Conservation (phyloP, 2,113 vertebrate species). For the Diadophis punctatus region DNA sequence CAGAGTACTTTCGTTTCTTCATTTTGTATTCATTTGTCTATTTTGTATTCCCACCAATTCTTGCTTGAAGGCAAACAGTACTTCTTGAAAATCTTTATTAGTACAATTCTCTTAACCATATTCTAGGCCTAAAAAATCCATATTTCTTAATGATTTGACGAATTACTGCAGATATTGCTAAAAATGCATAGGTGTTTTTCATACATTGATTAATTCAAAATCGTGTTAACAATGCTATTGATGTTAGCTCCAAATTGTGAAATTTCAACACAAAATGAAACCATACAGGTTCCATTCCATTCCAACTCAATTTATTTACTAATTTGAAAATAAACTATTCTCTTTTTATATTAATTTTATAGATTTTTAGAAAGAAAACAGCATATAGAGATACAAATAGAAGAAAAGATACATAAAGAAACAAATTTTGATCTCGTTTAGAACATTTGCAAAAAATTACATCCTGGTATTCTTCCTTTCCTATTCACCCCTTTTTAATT, state of each 20-base stretch:
- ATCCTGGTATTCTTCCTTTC: background rate
- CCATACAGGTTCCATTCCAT: background rate
- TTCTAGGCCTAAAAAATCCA: background rate
- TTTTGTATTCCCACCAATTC: too few relatives aligned
- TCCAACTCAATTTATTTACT: background rate
- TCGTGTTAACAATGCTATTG: background rate
- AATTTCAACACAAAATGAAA: background rate
- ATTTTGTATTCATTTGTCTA: too few relatives aligned
- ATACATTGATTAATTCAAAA: background rate
- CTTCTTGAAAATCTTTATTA: background rate
- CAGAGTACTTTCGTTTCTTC: too few relatives aligned
- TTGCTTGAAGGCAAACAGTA: too few relatives aligned
- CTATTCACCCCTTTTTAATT: background rate
- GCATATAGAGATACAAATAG: background rate
- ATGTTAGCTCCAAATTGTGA: background rate
- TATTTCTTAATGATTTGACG: background rate
- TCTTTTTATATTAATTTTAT: background rate
- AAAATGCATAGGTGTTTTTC: background rate
- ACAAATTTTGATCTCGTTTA: background rate
- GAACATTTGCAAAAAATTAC: background rate
- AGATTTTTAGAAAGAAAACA: background rate
- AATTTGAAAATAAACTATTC: background rate
- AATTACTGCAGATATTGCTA: background rate
- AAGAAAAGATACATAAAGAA: background rate
- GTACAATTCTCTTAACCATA: background rate